Base-by-base conservation (phyloP, 2,113 vertebrate genomes). In the Coptodon rendalli region DNA sequence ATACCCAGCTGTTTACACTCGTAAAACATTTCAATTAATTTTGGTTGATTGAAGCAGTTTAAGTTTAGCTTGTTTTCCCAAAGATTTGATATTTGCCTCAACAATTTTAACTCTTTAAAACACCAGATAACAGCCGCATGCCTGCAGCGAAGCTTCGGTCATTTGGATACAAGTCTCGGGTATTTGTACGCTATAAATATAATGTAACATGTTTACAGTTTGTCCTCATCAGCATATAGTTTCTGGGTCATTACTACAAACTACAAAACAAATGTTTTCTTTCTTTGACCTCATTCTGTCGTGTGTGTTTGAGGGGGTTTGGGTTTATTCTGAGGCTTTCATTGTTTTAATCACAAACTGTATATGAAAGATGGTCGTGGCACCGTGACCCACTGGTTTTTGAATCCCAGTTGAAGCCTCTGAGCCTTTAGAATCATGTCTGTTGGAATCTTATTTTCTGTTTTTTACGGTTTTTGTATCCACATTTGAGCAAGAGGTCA, bases 311-410 rank as follows among this genome's bases (percentile, higher is more conserved):
- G 5, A 61, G 2, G 29, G 57, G 57, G 57, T 31, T 61, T 63
- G 16, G 57, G 57, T 61, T 61, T 61, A 63, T 6, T 63, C 59
- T 7, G 59, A 36, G 9, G 59, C 31, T 5, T 68, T 68, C 0
- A 14, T n/a, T 68, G 34, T 40, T 68, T 22, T 68, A 68, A 40
- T 40, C 63, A 40, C 36, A 40, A 36, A 40, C n/a, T 61, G 57
- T 61, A 2, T 61, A 61, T 17, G 29, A 61, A 61, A 29, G 56
- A 5, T 59, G 56, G 56, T 16, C 7, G 2, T 16, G 13, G 7
- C 27, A 29, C 24, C 13, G 16, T 16, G 24, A 0, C 27, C 0
- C 7, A 17, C 5, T 16, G 66, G n/a, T 27, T 71, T 24, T 4
- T 43, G 19, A 68, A 40, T 68, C 10, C 17, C 63, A 68, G 34